A percentile compares a stretch with the other conserved stretches of the same genome.
Conservation (phyloP, 2,888 invertebrate genomes). For the Aphodius sticticus region DNA sequence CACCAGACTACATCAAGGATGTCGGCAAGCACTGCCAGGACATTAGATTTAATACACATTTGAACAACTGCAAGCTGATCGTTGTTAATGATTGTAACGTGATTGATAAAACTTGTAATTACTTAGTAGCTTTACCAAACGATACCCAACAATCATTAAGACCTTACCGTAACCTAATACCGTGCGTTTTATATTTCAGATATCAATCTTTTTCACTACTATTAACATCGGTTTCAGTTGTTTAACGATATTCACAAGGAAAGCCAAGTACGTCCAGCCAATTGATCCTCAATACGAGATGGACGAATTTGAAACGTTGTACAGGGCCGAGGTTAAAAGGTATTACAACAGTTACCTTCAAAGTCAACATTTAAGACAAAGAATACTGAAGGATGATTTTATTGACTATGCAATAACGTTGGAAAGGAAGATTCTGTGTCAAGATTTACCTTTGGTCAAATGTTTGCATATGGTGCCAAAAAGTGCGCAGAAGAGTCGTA, state of each 20-base stretch:
- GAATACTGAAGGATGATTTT: not conserved
- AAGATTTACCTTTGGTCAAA: constrained; percentile 11
- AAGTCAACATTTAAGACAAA: not conserved
- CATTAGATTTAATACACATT: not conserved
- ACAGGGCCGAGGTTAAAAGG: not conserved
- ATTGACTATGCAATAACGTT: constrained; percentile 7
- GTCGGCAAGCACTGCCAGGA: constrained; percentile 20
- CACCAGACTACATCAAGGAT: constrained; percentile 12
- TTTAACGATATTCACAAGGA: constrained; percentile 11
- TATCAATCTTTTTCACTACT: too few species aligned
- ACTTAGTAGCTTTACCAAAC: constrained; percentile 6
- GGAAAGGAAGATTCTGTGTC: constrained; percentile 5
- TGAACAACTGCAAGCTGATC: constrained; percentile 5
- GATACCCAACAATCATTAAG: constrained; percentile 15
- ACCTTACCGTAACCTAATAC: not conserved
- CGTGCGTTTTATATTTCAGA: not conserved
- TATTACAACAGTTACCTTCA: constrained; percentile 10
- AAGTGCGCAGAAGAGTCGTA: not conserved
- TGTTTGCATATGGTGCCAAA: not conserved
- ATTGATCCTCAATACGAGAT: constrained; percentile 4
- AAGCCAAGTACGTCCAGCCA: constrained; percentile 9
- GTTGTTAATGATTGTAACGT: not conserved
- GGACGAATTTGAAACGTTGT: not conserved
- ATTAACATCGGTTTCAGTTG: not conserved
- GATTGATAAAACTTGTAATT: constrained; percentile 16